Base-by-base conservation (phyloP, 2,888 invertebrate species). In the Lithophane ornitopus region DNA sequence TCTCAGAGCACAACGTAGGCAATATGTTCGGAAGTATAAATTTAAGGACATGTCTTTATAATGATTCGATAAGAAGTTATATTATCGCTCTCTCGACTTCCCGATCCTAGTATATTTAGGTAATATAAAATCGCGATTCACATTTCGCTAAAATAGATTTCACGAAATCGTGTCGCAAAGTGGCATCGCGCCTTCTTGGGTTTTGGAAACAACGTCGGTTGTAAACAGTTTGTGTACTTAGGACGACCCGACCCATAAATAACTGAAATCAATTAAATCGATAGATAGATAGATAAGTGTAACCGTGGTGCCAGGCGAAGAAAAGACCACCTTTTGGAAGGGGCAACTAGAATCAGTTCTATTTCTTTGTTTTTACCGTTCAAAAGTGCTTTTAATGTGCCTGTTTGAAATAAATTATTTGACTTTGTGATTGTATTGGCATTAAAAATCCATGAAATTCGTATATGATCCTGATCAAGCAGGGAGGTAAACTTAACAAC, bases 211-310 rank as follows among this genome's bases (percentile, higher is more conserved):
- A 76, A 73, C 68, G 62, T 68, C 52, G 65, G 61, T 73, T 67
- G 72, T 76, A 70, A 77, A 66, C 73, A 76, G 52, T 74, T 74
- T 76, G 80, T 85, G 52, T 78, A 67, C 65, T 80, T 78, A 78
- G 80, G 78, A 73, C 65, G 61, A 70, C 61, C 67, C 62, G 56
- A 58, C 58, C 74, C 39, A 70, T 73, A 70, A 81, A 78, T 66
- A 74, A 74, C 71, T 67, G 28, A 61, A 62, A 66, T 72, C 54
- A 74, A 46, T 68, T 49, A 14, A n/a, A 62, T 70, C 49, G 19
- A 44, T 22, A 44, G 16, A 49, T 22, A 44, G 16, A 49, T 61
- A 56, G 14, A n/a, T 71, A 66, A 79, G 59, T 70, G 28, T 63
- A 16, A 22, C 16, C 14, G 2, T 34, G 34, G 8, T 61, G 46